phyloP scores from a whole-genome alignment of 2,113 vertebrate genomes.

The Globicephala melas region DNA sequence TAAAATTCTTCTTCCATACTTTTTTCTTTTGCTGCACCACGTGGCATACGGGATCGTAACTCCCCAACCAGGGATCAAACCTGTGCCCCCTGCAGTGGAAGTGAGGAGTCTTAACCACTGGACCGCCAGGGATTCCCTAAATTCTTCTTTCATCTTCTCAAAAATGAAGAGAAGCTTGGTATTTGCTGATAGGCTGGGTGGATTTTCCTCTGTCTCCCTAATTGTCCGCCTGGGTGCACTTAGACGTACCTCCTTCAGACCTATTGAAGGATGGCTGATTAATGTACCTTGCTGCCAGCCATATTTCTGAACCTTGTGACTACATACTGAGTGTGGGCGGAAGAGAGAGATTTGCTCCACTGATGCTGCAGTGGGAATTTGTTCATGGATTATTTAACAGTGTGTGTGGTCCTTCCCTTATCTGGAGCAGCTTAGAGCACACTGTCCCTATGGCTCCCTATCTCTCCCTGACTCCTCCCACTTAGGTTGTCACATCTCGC shows the following conservation, averaged over 20 bases:
- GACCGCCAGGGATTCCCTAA: not conserved
- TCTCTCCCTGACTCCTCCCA: not conserved
- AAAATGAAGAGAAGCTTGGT: not conserved
- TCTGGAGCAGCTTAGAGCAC: not conserved
- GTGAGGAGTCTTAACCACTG: not conserved
- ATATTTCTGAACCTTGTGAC: not conserved
- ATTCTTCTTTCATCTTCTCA: not conserved
- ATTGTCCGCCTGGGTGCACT: not conserved
- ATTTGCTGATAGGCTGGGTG: not conserved
- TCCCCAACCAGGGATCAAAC: not conserved
- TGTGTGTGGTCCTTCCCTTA: not conserved
- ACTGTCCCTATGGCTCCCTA: too few species aligned
- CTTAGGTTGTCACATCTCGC: not conserved
- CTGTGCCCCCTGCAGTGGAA: not conserved
- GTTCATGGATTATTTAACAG: not conserved
- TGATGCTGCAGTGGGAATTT: not conserved
- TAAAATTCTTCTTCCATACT: not conserved
- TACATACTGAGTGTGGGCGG: not conserved
- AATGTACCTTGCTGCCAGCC: not conserved
- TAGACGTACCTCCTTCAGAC: not conserved
- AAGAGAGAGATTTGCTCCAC: not conserved
- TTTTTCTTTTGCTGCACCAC: too few species aligned
- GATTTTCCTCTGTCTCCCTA: not conserved
- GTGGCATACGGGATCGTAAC: not conserved
- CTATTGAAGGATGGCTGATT: not conserved